Evolutionary conservation across 2,797 vertebrate genomes (phyloP).

Genomic region (Sphenodon punctatus): DNA sequence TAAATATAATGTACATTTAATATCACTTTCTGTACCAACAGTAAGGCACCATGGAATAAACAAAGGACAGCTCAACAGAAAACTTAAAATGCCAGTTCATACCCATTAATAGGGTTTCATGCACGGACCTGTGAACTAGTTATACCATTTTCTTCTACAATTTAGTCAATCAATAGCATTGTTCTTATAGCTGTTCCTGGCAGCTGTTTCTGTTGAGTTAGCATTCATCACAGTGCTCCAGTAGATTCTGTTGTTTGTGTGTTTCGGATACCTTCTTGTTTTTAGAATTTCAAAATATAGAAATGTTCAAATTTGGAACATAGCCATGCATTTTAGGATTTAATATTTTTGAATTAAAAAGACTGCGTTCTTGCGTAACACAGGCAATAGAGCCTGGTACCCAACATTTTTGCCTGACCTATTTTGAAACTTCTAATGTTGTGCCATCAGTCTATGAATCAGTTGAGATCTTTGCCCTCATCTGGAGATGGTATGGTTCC

Average conservation of each 20-base stretch:
- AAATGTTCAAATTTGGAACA: not conserved
- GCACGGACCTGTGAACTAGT: not conserved
- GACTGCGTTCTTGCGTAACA: no score
- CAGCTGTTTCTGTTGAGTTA: slow-evolving; percentile 1
- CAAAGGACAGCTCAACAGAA: not conserved
- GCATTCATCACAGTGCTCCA: not conserved
- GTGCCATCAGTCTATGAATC: no score
- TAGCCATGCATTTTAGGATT: not conserved
- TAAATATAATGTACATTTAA: not conserved
- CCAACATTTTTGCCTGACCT: no score
- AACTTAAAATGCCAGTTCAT: slow-evolving; percentile 4
- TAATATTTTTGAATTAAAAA: slow-evolving; percentile 33
- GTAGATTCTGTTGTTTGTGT: not conserved
- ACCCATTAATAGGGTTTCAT: not conserved
- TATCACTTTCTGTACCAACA: not conserved
- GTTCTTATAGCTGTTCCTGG: not conserved
- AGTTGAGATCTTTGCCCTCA: no score
- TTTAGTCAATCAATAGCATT: slow-evolving; percentile 21
- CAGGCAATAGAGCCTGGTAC: no score
- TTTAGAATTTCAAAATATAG: slow-evolving; percentile 11
- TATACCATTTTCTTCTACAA: not conserved
- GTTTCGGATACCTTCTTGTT: not conserved
- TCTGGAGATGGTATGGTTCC: no score
- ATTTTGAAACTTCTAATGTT: no score
- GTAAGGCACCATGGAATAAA: not conserved